Evolutionary conservation across 2,888 invertebrate genomes (phyloP).

Genomic region (Apodemia hepburni): DNA sequence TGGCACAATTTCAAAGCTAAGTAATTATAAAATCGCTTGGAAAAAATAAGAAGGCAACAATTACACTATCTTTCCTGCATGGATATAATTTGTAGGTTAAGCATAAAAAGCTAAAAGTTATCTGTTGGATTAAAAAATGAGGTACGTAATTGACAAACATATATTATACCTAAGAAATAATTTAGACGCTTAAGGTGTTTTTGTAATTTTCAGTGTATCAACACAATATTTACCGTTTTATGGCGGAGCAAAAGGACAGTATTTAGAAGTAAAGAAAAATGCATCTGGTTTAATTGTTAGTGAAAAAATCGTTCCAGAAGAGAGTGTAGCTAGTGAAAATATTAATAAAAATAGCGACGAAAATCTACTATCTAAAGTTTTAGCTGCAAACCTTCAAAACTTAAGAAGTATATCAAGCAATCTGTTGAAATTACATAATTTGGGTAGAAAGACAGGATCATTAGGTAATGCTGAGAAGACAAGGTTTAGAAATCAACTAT

Average conservation of each 20-base stretch:
- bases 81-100: no score
- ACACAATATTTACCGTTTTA: conserved; percentile 82
- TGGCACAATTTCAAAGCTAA: no score
- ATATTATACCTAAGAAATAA: no score
- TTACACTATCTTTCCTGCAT: no score
- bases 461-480: conserved; percentile 76
- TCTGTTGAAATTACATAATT: conserved; percentile 81
- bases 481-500: conserved; percentile 78
- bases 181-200: background rate
- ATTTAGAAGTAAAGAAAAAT: conserved; percentile 80
- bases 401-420: conserved; percentile 80
- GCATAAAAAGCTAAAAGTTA: no score
- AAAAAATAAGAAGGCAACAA: no score
- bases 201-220: conserved; percentile 42
- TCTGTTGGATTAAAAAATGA: background rate
- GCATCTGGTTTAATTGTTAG: conserved; percentile 70
- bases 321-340: conserved; percentile 61
- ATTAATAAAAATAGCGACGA: conserved; percentile 59
- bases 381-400: conserved; percentile 77
- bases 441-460: conserved; percentile 79
- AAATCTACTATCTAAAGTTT: conserved; percentile 60
- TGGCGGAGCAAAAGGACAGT: conserved; percentile 86
- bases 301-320: conserved; percentile 70
- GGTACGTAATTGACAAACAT: background rate
- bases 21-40: no score